phyloP scores from a whole-genome alignment of 2,113 vertebrate species.

The Rhynchomys soricoides region DNA sequence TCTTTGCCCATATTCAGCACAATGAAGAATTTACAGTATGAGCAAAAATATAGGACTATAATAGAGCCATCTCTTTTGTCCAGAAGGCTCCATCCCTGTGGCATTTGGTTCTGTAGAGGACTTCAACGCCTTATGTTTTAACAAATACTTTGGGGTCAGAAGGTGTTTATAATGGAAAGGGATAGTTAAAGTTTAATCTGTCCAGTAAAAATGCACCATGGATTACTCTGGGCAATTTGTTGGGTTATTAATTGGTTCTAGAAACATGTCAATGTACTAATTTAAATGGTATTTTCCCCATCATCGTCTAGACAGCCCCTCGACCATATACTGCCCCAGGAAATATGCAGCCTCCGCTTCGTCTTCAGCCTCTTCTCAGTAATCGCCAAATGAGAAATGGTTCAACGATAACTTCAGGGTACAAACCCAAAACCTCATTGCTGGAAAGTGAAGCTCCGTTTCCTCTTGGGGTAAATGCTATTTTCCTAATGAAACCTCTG shows the following conservation, averaged over 20 bases:
- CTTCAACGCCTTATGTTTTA: slow-evolving; percentile 72
- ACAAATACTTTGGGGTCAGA: slow-evolving; percentile 78
- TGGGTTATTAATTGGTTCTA: slow-evolving; percentile 76
- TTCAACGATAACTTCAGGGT: slow-evolving; percentile 81
- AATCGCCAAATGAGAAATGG: slow-evolving; percentile 76
- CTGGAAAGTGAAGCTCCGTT: slow-evolving; percentile 80
- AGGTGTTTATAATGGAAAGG: slow-evolving; percentile 74
- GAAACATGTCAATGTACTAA: slow-evolving; percentile 73
- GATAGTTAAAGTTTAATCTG: slow-evolving; percentile 81
- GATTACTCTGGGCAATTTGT: slow-evolving; percentile 77
- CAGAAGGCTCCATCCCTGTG: slow-evolving; percentile 32
- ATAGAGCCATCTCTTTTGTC: slow-evolving; percentile 59
- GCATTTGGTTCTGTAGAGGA: slow-evolving; percentile 58
- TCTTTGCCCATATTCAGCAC: slow-evolving; percentile 23
- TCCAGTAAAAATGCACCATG: slow-evolving; percentile 74
- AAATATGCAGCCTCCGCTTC: slow-evolving; percentile 87
- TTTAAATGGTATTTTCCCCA: slow-evolving; percentile 43
- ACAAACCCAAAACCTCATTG: slow-evolving; percentile 72
- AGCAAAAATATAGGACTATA: slow-evolving; percentile 11
- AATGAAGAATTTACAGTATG: slow-evolving; percentile 42
- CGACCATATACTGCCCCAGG: slow-evolving; percentile 92
- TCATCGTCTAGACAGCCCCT: slow-evolving; percentile 82
- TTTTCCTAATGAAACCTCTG: slow-evolving; percentile 58
- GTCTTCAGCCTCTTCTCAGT: slow-evolving; percentile 87
- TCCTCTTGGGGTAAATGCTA: slow-evolving; percentile 82